Percentiles rank a stretch among this genome's conserved stretches.
Conservation (phyloP, 2,888 invertebrate species). For the Ormyrus nitidulus region DNA sequence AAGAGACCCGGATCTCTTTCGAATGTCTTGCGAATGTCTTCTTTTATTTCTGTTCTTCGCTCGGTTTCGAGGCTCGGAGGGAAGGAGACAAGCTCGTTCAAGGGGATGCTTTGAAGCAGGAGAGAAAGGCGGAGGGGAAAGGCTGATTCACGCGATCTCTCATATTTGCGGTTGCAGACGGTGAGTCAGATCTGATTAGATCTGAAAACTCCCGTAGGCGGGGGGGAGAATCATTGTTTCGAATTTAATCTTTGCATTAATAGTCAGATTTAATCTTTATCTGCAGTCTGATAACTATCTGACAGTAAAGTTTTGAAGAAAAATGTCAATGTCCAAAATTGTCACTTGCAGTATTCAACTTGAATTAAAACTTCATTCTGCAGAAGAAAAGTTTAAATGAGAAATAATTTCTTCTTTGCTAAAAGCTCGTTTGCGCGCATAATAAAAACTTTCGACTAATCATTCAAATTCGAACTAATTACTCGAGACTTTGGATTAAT, state of each 20-base stretch:
- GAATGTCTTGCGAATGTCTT: conserved; percentile 15
- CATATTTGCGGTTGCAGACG: neutral
- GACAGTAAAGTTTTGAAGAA: neutral
- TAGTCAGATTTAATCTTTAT: too few relatives aligned
- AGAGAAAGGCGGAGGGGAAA: neutral
- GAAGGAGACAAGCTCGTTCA: neutral
- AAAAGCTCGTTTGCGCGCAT: too few relatives aligned
- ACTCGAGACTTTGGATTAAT: too few relatives aligned
- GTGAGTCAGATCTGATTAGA: conserved; percentile 46
- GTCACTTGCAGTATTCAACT: neutral
- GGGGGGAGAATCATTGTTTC: conserved; percentile 3
- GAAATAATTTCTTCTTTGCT: neutral
- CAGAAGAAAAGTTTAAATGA: neutral
- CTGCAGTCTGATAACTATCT: neutral
- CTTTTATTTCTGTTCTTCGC: conserved; percentile 19
- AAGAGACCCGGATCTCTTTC: conserved; percentile 24
- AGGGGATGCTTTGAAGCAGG: conserved; percentile 1
- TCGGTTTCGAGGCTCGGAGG: neutral
- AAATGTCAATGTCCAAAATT: neutral
- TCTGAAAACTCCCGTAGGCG: neutral
- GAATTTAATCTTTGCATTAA: neutral
- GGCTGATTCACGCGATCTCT: conserved; percentile 31
- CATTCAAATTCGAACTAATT: too few relatives aligned
- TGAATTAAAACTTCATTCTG: conserved; percentile 1
- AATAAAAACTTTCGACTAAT: neutral